These are phyloP conservation scores for Conus canariensis DNA, from an alignment of 2,888 invertebrate species.

Conservation along the genomic window DNA sequence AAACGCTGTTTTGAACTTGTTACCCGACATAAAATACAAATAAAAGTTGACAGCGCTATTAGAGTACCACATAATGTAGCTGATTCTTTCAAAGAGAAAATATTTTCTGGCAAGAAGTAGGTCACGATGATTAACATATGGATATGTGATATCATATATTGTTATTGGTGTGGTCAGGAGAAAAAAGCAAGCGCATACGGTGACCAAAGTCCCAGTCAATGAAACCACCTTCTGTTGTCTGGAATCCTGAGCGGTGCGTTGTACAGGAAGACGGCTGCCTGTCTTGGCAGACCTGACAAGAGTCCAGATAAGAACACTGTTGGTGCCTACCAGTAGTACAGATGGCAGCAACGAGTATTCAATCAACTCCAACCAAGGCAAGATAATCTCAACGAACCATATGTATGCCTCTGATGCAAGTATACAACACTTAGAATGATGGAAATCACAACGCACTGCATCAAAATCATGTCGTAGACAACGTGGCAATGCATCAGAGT, in stretches of 20 bases:
- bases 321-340: not conserved
- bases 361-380: not conserved
- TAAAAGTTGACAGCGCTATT: too few relatives aligned
- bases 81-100: too few relatives aligned
- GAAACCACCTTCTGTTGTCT: not conserved
- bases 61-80: too few relatives aligned
- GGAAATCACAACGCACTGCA: too few relatives aligned
- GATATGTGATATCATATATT: not conserved
- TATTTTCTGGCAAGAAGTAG: too few relatives aligned
- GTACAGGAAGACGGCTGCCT: too few relatives aligned
- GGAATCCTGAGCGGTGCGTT: too few relatives aligned
- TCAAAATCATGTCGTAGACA: not conserved
- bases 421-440: too few relatives aligned
- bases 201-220: not conserved
- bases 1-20: too few relatives aligned
- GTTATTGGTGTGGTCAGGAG: not conserved
- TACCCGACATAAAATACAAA: too few relatives aligned
- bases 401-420: not conserved
- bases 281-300: too few relatives aligned
- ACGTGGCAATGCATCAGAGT: too few relatives aligned
- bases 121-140: not conserved
- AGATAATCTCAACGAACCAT: not conserved
- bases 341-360: not conserved
- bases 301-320: not conserved
- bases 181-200: not conserved